Conservation (phyloP, 2,888 invertebrate genomes). For the Clanis bilineata region DNA sequence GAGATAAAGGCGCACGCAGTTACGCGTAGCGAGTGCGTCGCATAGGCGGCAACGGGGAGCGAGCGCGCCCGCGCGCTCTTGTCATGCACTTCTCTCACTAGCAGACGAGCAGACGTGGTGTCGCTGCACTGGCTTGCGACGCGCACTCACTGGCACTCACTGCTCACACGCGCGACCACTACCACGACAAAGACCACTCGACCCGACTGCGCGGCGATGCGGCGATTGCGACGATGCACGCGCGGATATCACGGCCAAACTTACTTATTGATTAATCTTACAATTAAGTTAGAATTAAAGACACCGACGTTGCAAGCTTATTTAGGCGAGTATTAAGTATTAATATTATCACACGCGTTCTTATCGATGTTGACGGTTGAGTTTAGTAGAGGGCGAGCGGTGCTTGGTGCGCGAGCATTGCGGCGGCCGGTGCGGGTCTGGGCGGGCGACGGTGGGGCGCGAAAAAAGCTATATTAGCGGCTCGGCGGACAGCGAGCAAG, state of each 20-base stretch:
- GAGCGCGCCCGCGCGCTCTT: slow-evolving; percentile 74
- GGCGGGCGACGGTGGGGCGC: slow-evolving; percentile 76
- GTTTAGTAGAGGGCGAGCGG: slow-evolving; percentile 80
- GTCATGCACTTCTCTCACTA: slow-evolving; percentile 65
- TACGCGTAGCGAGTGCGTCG: slow-evolving; percentile 76
- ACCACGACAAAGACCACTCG: slow-evolving; percentile 46
- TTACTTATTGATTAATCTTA: slow-evolving; percentile 73
- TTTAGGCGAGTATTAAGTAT: slow-evolving; percentile 78
- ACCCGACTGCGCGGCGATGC: slow-evolving; percentile 47
- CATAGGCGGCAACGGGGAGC: slow-evolving; percentile 71
- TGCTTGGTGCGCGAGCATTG: slow-evolving; percentile 79
- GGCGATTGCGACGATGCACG: slow-evolving; percentile 48
- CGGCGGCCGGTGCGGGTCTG: slow-evolving; percentile 73
- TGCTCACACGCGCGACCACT: slow-evolving; percentile 28
- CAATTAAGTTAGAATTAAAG: slow-evolving; percentile 76
- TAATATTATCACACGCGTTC: slow-evolving; percentile 78
- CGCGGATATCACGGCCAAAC: slow-evolving; percentile 47
- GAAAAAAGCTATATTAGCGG: slow-evolving; percentile 81
- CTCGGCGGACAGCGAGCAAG: slow-evolving; percentile 81
- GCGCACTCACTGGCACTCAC: slow-evolving; percentile 23
- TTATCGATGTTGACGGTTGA: slow-evolving; percentile 78
- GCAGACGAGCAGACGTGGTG: slow-evolving; percentile 22
- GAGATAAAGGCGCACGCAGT: slow-evolving; percentile 64
- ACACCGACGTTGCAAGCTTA: slow-evolving; percentile 81
- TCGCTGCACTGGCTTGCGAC: slow-evolving; percentile 2